phyloP scores from a whole-genome alignment of 2,888 invertebrate genomes.

The Habrosyne pyritoides region DNA sequence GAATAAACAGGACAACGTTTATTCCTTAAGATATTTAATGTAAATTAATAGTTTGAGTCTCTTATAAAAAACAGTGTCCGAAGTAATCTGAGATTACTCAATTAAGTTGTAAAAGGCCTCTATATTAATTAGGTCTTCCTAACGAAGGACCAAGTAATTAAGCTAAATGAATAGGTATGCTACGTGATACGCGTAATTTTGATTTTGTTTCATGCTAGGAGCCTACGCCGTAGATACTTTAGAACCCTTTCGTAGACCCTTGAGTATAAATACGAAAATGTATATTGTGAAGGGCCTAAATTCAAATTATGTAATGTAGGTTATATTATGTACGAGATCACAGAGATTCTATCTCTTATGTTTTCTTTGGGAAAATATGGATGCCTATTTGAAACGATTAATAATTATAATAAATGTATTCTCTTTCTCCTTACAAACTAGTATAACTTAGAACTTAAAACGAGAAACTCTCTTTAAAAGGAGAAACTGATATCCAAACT shows the following conservation, averaged over 20 bases:
- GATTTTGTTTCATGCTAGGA: neutral
- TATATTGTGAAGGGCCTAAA: neutral
- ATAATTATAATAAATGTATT: too few relatives aligned
- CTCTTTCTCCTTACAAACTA: too few relatives aligned
- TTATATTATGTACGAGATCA: neutral
- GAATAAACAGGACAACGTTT: too few relatives aligned
- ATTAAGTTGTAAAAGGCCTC: neutral
- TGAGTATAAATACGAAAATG: neutral
- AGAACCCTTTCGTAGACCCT: neutral
- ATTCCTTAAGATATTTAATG: neutral
- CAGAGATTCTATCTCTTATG: too few relatives aligned
- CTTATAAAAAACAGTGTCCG: neutral
- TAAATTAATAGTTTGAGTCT: neutral
- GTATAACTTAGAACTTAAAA: too few relatives aligned
- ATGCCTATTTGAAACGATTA: constrained; percentile 5
- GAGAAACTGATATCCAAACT: too few relatives aligned
- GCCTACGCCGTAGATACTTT: neutral
- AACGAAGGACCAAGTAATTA: neutral
- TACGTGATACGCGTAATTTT: neutral
- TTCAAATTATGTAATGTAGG: neutral
- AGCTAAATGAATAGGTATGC: neutral
- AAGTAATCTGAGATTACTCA: neutral
- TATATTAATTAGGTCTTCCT: neutral
- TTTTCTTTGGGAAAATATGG: too few relatives aligned
- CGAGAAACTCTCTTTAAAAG: too few relatives aligned